A percentile compares a stretch with the other conserved stretches of the same genome.
Evolutionary conservation across 2,888 invertebrate species (phyloP).

Genomic region (Drosophila fulvimacula): DNA sequence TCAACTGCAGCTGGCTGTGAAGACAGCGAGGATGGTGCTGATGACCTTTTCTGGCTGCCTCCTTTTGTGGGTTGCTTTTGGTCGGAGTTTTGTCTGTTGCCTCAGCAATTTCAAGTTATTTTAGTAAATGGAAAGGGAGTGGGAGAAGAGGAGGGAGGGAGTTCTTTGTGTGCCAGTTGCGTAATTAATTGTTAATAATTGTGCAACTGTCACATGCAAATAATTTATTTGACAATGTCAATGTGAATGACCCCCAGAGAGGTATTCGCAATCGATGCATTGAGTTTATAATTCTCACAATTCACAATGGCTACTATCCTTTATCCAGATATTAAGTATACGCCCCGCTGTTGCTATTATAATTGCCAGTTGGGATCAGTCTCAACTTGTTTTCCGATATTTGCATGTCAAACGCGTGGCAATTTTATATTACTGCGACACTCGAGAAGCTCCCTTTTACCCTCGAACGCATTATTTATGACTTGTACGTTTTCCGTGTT

Average conservation of each 20-base stretch:
- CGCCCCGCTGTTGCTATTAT: conserved; percentile 20
- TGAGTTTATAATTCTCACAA: background rate
- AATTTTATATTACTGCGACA: conserved; percentile 75
- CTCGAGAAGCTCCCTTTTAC: conserved; percentile 22
- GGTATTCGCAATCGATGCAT: background rate
- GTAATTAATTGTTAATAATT: conserved; percentile 77
- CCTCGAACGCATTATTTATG: conserved; percentile 77
- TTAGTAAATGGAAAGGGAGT: background rate
- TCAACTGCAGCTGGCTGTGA: conserved; percentile 31
- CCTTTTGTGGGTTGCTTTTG: conserved; percentile 19
- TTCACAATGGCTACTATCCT: background rate
- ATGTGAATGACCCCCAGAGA: conserved; percentile 37
- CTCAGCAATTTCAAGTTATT: conserved; percentile 19
- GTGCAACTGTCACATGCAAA: conserved; percentile 72
- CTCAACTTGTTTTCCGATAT: conserved; percentile 53
- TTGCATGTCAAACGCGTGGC: conserved; percentile 77
- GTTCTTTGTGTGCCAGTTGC: conserved; percentile 47
- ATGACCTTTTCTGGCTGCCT: conserved; percentile 27
- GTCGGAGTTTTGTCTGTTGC: conserved; percentile 27
- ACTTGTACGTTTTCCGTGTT: conserved; percentile 78
- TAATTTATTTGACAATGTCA: conserved; percentile 65
- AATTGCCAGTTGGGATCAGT: conserved; percentile 45
- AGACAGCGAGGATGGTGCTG: conserved; percentile 9
- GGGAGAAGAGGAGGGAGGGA: background rate
- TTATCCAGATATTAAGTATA: conserved; percentile 40